phyloP scores from a whole-genome alignment of 2,888 invertebrate genomes.

The Bimastos eiseni region DNA sequence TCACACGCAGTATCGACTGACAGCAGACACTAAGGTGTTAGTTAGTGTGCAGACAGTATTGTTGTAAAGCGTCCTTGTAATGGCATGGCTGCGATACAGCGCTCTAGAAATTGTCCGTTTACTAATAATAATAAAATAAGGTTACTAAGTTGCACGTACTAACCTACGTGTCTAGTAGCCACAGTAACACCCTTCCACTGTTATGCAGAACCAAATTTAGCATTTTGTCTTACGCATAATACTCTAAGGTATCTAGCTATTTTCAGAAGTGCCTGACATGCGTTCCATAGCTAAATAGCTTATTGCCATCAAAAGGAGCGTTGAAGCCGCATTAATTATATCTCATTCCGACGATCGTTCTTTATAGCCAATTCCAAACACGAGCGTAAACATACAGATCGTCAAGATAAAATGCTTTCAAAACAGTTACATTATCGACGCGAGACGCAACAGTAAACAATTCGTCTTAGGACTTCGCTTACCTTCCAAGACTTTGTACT shows the following conservation, averaged over 20 bases:
- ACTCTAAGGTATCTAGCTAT: not conserved
- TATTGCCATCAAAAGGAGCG: too few species aligned
- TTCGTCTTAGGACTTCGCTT: not conserved
- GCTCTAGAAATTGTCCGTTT: too few species aligned
- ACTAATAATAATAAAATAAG: too few species aligned
- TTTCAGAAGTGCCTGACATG: not conserved
- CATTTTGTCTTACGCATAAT: too few species aligned
- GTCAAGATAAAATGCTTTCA: not conserved
- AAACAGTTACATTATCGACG: not conserved
- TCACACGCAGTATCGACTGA: not conserved
- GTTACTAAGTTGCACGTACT: not conserved
- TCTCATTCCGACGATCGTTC: not conserved
- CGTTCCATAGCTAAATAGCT: not conserved
- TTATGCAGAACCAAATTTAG: too few species aligned
- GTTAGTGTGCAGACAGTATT: too few species aligned
- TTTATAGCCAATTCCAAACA: not conserved
- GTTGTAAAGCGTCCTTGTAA: too few species aligned
- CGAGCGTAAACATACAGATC: not conserved
- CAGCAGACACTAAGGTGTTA: not conserved
- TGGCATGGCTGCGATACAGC: too few species aligned
- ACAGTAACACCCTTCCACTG: too few species aligned
- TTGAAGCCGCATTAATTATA: not conserved
- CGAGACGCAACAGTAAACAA: not conserved
- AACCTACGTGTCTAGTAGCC: too few species aligned
- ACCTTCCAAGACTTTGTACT: not conserved